Conservation (phyloP, 1,140 invertebrate genomes). For the Piezodorus guildinii region DNA sequence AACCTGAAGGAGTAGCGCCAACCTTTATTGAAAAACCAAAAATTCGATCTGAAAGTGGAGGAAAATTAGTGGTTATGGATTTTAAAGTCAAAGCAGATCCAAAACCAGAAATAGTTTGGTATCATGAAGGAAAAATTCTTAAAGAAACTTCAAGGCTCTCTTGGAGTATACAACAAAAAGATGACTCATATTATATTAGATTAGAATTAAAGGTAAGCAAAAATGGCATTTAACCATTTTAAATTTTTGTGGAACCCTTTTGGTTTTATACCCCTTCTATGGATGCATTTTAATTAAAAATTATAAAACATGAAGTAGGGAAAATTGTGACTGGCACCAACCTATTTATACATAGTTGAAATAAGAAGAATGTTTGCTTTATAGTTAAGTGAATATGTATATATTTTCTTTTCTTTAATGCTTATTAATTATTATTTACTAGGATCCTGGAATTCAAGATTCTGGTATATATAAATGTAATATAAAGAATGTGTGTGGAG, state of each 20-base stretch:
- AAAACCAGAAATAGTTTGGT: slow-evolving; percentile 90
- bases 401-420: no score
- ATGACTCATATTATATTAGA: slow-evolving; percentile 76
- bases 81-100: slow-evolving; percentile 89
- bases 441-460: slow-evolving; percentile 85
- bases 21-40: slow-evolving; percentile 96
- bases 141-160: slow-evolving; percentile 68
- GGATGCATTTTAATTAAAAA: no score
- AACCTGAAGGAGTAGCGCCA: slow-evolving; percentile 85
- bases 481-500: slow-evolving; percentile 89
- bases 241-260: no score
- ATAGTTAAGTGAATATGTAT: no score
- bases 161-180: slow-evolving; percentile 61
- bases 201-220: slow-evolving; percentile 62
- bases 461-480: slow-evolving; percentile 97
- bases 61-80: slow-evolving; percentile 95
- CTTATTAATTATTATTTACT: slow-evolving; percentile 24
- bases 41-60: slow-evolving; percentile 86
- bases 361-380: no score
- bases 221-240: no score
- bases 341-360: no score
- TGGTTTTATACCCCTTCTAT: no score
- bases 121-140: slow-evolving; percentile 63
- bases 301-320: no score
- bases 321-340: no score